These are phyloP conservation scores for Marmota monax DNA, from an alignment of 2,113 vertebrate genomes.

Conservation along the genomic window DNA sequence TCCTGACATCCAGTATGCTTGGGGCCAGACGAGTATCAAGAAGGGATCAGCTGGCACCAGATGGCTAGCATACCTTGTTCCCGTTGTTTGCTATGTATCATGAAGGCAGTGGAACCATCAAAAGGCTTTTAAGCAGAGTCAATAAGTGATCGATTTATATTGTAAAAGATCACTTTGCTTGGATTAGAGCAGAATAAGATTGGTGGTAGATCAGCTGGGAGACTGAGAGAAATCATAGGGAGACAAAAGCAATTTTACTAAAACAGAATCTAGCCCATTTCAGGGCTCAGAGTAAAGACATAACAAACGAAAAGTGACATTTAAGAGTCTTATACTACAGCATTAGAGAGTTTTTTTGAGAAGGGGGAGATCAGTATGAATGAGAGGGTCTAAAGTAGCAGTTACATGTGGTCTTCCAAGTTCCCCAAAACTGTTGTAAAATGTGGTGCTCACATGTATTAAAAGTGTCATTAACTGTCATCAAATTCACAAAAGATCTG, in stretches of 20 bases:
- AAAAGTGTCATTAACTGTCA: not conserved
- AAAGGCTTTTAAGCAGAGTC: not conserved
- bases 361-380: not conserved
- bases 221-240: not conserved
- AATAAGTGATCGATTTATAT: not conserved
- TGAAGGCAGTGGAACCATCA: not conserved
- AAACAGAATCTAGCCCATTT: not conserved
- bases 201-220: not conserved
- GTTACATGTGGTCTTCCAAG: not conserved
- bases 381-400: not conserved
- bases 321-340: not conserved
- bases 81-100: not conserved
- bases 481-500: not conserved
- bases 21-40: not conserved
- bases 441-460: not conserved
- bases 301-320: not conserved
- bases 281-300: not conserved
- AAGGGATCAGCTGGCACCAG: not conserved
- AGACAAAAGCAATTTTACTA: not conserved
- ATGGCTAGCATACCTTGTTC: not conserved
- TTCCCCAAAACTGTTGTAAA: not conserved
- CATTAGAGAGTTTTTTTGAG: not conserved
- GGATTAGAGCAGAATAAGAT: not conserved
- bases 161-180: constrained; percentile 36
- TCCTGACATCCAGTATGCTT: not conserved